phyloP scores from a whole-genome alignment of 2,113 vertebrate species.

The Marcusenius ussheri region DNA sequence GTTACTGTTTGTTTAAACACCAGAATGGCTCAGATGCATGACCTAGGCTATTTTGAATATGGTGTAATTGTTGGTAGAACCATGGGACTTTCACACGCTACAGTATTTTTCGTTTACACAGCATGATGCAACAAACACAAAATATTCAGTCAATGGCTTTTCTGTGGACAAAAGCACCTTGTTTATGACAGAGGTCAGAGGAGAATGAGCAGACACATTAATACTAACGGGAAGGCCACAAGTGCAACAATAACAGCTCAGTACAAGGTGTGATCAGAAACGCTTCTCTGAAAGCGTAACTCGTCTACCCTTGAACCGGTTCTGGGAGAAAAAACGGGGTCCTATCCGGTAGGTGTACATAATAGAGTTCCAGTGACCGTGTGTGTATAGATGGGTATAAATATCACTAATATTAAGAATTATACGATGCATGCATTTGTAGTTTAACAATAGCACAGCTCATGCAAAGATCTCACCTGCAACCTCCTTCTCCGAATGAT shows the following conservation, averaged over 20 bases:
- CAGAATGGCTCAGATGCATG: not conserved
- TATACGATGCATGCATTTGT: not conserved
- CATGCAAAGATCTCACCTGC: conserved; percentile 55
- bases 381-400: not conserved
- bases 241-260: not conserved
- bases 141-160: not conserved
- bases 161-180: not conserved
- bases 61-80: not conserved
- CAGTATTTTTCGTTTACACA: not conserved
- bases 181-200: not conserved
- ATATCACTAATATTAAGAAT: not conserved
- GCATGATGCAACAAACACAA: not conserved
- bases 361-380: not conserved
- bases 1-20: not conserved
- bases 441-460: not conserved
- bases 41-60: not conserved
- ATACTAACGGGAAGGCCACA: not conserved
- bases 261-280: not conserved
- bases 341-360: not conserved
- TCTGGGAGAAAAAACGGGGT: not conserved
- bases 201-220: not conserved
- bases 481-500: conserved; percentile 66
- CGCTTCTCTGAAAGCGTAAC: not conserved
- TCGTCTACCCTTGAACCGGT: not conserved
- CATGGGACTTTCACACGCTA: not conserved